These are phyloP conservation scores for Campoletis raptor DNA, from an alignment of 2,888 invertebrate species.

Conservation along the genomic window DNA sequence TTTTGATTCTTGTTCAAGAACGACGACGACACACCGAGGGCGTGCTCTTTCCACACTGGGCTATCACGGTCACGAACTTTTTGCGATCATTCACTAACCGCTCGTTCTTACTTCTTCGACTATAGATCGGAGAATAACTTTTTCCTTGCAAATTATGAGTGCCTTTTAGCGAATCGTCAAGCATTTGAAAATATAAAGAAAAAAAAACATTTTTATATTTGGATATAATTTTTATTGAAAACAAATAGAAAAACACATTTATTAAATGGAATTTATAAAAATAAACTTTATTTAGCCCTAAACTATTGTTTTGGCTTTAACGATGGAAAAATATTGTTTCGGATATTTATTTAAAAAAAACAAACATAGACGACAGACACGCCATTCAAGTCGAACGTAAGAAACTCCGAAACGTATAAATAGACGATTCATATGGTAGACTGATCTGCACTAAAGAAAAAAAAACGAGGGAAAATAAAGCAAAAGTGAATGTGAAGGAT, in stretches of 20 bases:
- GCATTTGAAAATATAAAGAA: neutral
- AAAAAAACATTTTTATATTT: neutral
- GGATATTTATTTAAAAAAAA: neutral
- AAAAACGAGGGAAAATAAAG: constrained; percentile 13
- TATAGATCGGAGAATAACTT: neutral
- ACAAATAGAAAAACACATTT: neutral
- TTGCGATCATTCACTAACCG: constrained; percentile 34
- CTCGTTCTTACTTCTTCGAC: neutral
- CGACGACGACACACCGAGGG: constrained; percentile 58
- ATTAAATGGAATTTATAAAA: neutral
- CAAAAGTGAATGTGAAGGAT: constrained; percentile 30
- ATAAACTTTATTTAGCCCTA: too few relatives aligned
- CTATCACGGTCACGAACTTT: constrained; percentile 47
- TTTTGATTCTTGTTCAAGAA: constrained; percentile 53
- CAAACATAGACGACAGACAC: neutral
- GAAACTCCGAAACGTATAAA: neutral
- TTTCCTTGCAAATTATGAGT: neutral
- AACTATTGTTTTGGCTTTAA: too few relatives aligned
- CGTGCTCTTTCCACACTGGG: constrained; percentile 58
- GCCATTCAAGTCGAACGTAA: neutral
- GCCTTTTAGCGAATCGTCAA: neutral
- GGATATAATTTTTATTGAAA: neutral
- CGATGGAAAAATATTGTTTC: neutral
- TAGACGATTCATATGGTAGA: neutral
- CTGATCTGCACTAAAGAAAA: constrained; percentile 22